Evolutionary conservation across 1,140 invertebrate genomes (phyloP).

Genomic region (Tachypleus tridentatus): DNA sequence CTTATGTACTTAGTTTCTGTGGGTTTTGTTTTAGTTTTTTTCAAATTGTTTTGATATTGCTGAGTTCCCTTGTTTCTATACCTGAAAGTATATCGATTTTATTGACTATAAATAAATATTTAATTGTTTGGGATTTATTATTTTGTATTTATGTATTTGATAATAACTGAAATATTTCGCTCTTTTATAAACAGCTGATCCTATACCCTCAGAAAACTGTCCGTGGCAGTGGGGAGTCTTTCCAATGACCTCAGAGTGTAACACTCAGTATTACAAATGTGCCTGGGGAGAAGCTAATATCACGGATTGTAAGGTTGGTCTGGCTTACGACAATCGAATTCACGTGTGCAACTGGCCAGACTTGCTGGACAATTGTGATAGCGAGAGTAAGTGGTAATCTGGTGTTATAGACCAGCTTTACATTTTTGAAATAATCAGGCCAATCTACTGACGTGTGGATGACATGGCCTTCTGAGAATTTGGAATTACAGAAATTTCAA

Average conservation of each 20-base stretch:
- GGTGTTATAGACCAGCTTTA: no score
- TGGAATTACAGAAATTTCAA: no score
- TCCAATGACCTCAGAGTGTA: conserved; percentile 46
- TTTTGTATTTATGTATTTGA: not conserved
- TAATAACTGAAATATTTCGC: not conserved
- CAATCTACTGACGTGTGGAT: no score
- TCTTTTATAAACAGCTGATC: conserved; percentile 4
- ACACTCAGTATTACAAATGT: conserved; percentile 75
- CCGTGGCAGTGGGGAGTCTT: conserved; percentile 82
- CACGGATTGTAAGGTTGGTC: conserved; percentile 60
- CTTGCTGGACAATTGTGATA: conserved; percentile 64
- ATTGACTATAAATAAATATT: no score
- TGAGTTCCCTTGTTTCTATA: no score
- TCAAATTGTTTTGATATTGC: no score
- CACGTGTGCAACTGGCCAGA: conserved; percentile 91
- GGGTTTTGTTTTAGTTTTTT: no score
- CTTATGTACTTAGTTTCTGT: no score
- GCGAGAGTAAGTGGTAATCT: conserved; percentile 26
- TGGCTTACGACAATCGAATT: conserved; percentile 74
- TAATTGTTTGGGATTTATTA: no score
- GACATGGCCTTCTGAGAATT: no score
- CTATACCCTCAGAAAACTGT: conserved; percentile 39
- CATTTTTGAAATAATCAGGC: no score
- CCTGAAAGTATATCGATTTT: no score
- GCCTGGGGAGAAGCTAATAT: conserved; percentile 62